Evolutionary conservation across 2,888 invertebrate species (phyloP), one percentile per base, ranked within the genome.

Genomic region (Dromius quadrimaculatus): DNA sequence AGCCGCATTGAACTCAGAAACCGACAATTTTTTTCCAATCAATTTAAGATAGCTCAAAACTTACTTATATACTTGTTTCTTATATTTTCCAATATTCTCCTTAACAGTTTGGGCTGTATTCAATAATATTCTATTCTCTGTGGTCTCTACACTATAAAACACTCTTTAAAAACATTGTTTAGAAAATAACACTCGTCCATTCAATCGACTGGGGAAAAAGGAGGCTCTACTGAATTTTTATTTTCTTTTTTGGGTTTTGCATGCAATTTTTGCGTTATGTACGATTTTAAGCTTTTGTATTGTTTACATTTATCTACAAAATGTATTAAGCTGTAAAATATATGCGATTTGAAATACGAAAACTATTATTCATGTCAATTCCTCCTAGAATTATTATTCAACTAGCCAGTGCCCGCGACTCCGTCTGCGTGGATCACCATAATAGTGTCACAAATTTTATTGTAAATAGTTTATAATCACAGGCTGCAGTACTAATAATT

Each of bases 231-330:
- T n/a, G n/a, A n/a, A n/a, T n/a, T n/a, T n/a, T n/a, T n/a, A n/a
- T n/a, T n/a, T n/a, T n/a, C n/a, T n/a, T 11, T 41, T 2, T 41
- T 1, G 3, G 13, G 3, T 13, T 11, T 15, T 41, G 41, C 41
- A 41, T 41, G 41, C 15, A 41, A 17, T 15, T 41, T 28, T 28
- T 28, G n/a, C 41, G 41, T 41, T n/a, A 22, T 22, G 5, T 47
- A 47, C 23, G 47, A n/a, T 23, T 15, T 17, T 9, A 45, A n/a
- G n/a, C n/a, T 47, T 47, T 47, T 47, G 11, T 22, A 47, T 47
- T 47, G 22, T 5, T 45, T 45, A 41, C 20, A 45, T 45, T 45
- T 20, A 19, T n/a, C 8, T 8, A 20, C 22, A 13, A 8, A 22
- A 47, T 47, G 47, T 47, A 47, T 15, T 9, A 47, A 15, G 15